Base-by-base conservation (phyloP, 2,888 invertebrate genomes). In the Choristoneura rosaceana region DNA sequence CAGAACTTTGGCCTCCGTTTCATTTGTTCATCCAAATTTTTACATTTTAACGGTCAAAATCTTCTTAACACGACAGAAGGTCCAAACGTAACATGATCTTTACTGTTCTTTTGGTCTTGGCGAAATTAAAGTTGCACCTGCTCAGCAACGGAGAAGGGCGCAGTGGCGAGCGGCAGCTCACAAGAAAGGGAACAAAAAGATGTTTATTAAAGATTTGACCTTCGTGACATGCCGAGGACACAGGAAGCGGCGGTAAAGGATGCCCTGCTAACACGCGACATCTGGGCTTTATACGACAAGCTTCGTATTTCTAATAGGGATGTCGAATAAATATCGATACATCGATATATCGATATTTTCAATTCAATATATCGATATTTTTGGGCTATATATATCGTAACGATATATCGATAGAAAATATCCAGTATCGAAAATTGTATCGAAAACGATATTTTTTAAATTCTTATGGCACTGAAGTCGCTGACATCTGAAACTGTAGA, bases 141-240 rank as follows among this genome's bases (percentile, higher is more conserved):
- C 68, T 50, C 55, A 17, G 45, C 52, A 15, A 17, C 33, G 55
- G 58, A 47, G 50, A 41, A 63, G 59, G 63, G 59, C 43, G 43
- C 41, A 50, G 47, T 14, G 41, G 41, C 15, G 64, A 52, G 64
- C 50, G 62, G 59, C 55, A n/a, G n/a, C n/a, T n/a, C n/a, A 55
- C 61, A 71, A 64, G 64, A 67, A 71, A 58, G 64, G 59, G 47
- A 59, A 52, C 68, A 68, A 69, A 64, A 73, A 73, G 47, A 63
- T 59, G 71, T 63, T 68, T 73, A 73, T 73, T 68, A 58, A 73
- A 73, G 71, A 73, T 68, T 73, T 73, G 71, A 73, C 71, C 71
- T 68, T 73, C 68, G 67, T 71, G 71, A 71, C 71, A 71, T n/a
- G 67, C 61, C 52, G 17, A 41, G 58, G 50, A 63, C 71, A 59